phyloP scores from a whole-genome alignment of 2,888 invertebrate species.

The Rotaria macrura region DNA sequence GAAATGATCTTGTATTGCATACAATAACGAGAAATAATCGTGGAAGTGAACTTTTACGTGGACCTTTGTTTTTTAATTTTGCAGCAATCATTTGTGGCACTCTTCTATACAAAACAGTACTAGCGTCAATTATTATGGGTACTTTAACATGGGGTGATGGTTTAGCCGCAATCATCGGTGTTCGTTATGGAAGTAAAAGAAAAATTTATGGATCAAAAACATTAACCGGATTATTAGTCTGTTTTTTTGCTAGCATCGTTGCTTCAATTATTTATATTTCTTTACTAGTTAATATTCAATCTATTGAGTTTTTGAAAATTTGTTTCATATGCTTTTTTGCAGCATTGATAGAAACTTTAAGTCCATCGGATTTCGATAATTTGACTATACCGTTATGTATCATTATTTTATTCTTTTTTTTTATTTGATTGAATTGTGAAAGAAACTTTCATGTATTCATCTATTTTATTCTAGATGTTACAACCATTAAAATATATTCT shows the following conservation, averaged over 20 bases:
- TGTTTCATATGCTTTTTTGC: neutral
- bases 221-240: neutral
- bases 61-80: neutral
- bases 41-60: neutral
- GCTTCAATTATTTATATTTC: neutral
- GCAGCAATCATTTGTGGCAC: neutral
- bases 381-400: neutral
- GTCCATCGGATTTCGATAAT: neutral
- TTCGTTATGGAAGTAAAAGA: neutral
- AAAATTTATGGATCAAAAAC: neutral
- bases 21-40: neutral
- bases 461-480: slow-evolving; percentile 40
- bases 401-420: neutral
- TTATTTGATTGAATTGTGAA: too few species aligned
- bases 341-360: neutral
- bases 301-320: neutral
- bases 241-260: neutral
- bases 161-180: neutral
- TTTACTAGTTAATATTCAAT: neutral
- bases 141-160: slow-evolving; percentile 13
- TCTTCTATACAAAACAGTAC: neutral
- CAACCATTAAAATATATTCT: slow-evolving; percentile 45
- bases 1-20: neutral
- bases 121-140: neutral
- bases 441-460: neutral